Evolutionary conservation across 2,888 invertebrate genomes (phyloP), one percentile per base, ranked within the genome.

Genomic region (Unio pictorum): DNA sequence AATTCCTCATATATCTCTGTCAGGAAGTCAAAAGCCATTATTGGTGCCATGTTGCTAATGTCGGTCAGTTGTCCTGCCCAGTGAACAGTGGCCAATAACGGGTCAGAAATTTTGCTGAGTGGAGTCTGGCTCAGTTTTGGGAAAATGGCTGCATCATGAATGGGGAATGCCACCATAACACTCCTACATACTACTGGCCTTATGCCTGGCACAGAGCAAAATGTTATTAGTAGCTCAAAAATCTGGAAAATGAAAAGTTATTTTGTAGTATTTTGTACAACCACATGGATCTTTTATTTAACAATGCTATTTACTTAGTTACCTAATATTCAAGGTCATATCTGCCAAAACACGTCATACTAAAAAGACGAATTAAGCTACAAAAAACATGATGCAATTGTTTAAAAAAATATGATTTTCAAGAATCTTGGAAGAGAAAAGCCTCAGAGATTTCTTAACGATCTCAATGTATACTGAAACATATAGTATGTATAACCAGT

Each of bases 181-280:
- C 75, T 72, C 63, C 75, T 78, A 72, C 79, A 80, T 4, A 81
- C 74, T 3, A 71, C 71, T 34, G 73, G 61, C 26, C 79, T 55
- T 6, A 90, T 73, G 1, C 81, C 81, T 11, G 84, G 83, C 20
- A 90, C 81, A 1, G 84, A 79, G 71, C 89, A 90, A 67, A 91
- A 84, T 0, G 87, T 79, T 57, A 88, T 79, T 23, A 91, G 76
- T n/a, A 90, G 80, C 68, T 90, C 90, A 80, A 89, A 89, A 55
- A 90, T 73, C 89, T 90, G 81, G 11, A 82, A 79, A 59, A 70
- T n/a, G 34, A 34, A 62, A 55, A 54, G 59, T 58, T 17, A 58
- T 26, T 8, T 58, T 58, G 26, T 8, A 58, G 8, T 58, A 17
- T 26, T 58, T 58, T 58, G 59, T n/a, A 26, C n/a, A 58, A 23